These are phyloP conservation scores for Hylaeus volcanicus DNA, from an alignment of 1,140 invertebrate species.

Conservation along the genomic window DNA sequence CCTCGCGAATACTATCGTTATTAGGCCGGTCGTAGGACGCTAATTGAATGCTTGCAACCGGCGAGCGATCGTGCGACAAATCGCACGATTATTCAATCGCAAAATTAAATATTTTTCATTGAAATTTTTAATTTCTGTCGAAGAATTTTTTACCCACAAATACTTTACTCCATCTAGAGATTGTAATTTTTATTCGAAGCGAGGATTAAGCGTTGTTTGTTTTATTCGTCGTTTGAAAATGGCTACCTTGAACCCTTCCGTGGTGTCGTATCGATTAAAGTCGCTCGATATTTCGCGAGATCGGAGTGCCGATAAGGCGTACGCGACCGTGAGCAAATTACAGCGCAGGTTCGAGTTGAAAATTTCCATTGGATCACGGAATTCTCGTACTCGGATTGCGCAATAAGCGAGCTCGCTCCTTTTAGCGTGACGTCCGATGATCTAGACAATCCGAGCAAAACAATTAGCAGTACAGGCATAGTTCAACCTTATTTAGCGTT, in stretches of 20 bases:
- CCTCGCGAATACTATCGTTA: not conserved
- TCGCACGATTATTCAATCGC: not conserved
- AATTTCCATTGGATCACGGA: not conserved
- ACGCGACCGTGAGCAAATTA: slow-evolving; percentile 21
- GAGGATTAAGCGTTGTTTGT: no score
- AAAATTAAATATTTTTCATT: no score
- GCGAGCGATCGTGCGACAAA: no score
- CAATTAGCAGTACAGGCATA: no score
- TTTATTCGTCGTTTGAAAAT: not conserved
- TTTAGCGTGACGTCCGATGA: no score
- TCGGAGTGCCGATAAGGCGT: slow-evolving; percentile 21
- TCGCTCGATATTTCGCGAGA: slow-evolving; percentile 7
- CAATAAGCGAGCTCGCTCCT: not conserved
- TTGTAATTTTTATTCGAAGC: no score
- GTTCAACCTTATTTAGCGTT: no score
- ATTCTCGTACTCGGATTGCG: not conserved
- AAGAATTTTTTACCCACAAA: no score
- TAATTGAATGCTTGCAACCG: slow-evolving; percentile 35
- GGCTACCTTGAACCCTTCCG: slow-evolving; percentile 24
- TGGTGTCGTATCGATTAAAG: not conserved
- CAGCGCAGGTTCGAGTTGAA: not conserved
- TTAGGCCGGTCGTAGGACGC: not conserved
- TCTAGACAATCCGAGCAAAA: no score
- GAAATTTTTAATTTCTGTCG: no score
- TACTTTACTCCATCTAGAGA: no score